Evolutionary conservation across 2,888 invertebrate species (phyloP).

Genomic region (Imbricaverruca yamaguchii): DNA sequence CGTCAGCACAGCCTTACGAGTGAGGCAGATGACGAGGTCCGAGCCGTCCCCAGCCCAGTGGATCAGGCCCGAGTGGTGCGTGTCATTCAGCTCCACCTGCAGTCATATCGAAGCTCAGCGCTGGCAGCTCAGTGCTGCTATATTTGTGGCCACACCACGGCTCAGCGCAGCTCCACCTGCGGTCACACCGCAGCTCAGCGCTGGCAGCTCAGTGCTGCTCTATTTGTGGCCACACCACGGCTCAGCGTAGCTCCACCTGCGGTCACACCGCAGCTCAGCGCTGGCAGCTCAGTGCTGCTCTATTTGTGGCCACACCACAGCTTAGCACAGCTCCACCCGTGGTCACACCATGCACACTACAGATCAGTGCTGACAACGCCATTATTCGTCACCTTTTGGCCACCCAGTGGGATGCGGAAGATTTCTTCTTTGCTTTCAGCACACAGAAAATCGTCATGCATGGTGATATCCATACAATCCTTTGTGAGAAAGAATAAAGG

Average conservation of each 20-base stretch:
- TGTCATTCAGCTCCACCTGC: conserved; percentile 72
- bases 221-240: not conserved
- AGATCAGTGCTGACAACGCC: no score
- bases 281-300: not conserved
- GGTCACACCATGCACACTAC: not conserved
- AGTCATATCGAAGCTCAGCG: not conserved
- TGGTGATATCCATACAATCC: no score
- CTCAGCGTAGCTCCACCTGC: not conserved
- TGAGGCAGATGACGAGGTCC: conserved; percentile 68
- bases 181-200: no score
- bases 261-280: not conserved
- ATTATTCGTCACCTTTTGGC: not conserved
- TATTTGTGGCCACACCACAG: not conserved
- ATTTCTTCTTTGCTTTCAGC: no score
- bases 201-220: not conserved
- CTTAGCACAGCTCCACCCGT: no score
- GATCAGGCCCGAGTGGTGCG: conserved; percentile 80
- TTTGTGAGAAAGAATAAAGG: no score
- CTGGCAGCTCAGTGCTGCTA: not conserved
- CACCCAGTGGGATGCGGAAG: no score
- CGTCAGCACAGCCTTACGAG: conserved; percentile 30
- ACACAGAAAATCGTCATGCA: no score
- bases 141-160: not conserved
- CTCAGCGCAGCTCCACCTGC: not conserved
- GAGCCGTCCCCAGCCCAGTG: conserved; percentile 87